phyloP scores from a whole-genome alignment of 1,140 invertebrate genomes.

The Anthonomus grandis region DNA sequence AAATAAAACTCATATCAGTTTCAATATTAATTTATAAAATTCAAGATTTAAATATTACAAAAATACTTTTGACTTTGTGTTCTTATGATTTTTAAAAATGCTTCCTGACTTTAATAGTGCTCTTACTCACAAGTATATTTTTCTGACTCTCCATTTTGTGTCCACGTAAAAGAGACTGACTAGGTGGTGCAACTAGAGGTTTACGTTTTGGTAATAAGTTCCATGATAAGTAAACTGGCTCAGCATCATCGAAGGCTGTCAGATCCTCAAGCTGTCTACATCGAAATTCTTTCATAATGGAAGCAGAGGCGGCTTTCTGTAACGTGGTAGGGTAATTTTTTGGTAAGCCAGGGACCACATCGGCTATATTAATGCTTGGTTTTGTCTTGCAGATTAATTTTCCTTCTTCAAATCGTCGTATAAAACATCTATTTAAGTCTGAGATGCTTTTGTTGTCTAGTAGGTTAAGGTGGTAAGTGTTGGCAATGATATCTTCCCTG shows the following conservation, averaged over 20 bases:
- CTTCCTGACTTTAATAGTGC: slow-evolving; percentile 12
- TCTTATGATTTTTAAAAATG: too few relatives aligned
- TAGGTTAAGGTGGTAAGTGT: slow-evolving; percentile 56
- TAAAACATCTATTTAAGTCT: slow-evolving; percentile 51
- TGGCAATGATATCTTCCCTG: slow-evolving; percentile 62
- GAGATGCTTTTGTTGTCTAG: slow-evolving; percentile 53
- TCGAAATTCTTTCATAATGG: slow-evolving; percentile 33
- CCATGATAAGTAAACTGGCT: slow-evolving; percentile 36
- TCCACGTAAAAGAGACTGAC: not conserved
- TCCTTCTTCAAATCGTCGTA: slow-evolving; percentile 53
- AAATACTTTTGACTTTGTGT: too few relatives aligned
- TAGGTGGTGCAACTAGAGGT: slow-evolving; percentile 9
- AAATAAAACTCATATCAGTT: too few relatives aligned
- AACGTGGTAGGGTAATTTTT: slow-evolving; percentile 36
- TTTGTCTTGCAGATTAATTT: slow-evolving; percentile 27
- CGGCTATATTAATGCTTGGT: slow-evolving; percentile 28
- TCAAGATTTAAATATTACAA: too few relatives aligned
- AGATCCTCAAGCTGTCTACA: slow-evolving; percentile 24
- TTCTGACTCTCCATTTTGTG: slow-evolving; percentile 22
- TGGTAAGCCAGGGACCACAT: slow-evolving; percentile 35
- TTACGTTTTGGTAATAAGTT: slow-evolving; percentile 28
- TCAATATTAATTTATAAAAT: too few relatives aligned
- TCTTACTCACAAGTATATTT: slow-evolving; percentile 19
- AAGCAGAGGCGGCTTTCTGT: slow-evolving; percentile 39
- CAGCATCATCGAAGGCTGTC: slow-evolving; percentile 27